Evolutionary conservation across 1,140 invertebrate genomes (phyloP).

Genomic region (Drosophila miranda): DNA sequence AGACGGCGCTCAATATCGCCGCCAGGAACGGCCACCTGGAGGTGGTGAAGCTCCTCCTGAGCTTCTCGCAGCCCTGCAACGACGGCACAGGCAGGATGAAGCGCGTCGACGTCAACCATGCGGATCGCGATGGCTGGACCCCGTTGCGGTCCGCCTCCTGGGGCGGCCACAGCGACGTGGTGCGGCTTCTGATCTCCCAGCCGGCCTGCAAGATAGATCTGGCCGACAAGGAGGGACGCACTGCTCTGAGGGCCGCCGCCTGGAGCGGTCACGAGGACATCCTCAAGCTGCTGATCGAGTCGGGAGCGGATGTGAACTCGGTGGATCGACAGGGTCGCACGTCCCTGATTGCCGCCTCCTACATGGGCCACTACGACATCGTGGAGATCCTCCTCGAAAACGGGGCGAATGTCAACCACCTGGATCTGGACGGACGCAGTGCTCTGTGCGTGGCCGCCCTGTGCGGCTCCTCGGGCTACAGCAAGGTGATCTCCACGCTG

Average conservation of each 20-base stretch:
- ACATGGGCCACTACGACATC: conserved; percentile 96
- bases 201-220: conserved; percentile 90
- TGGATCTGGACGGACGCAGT: conserved; percentile 95
- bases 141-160: conserved; percentile 93
- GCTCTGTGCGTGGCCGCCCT: conserved; percentile 95
- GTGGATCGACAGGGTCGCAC: conserved; percentile 94
- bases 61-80: conserved; percentile 72
- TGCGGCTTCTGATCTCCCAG: conserved; percentile 90
- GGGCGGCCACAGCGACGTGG: conserved; percentile 96
- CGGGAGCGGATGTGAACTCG: conserved; percentile 90
- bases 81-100: conserved; percentile 83
- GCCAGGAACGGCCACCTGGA: conserved; percentile 91
- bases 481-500: conserved; percentile 88
- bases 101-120: conserved; percentile 90
- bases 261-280: conserved; percentile 93
- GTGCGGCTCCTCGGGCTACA: conserved; percentile 93
- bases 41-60: conserved; percentile 86
- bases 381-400: conserved; percentile 92
- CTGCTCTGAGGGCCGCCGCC: conserved; percentile 90
- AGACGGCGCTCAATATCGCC: conserved; percentile 92
- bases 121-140: conserved; percentile 95
- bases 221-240: conserved; percentile 88
- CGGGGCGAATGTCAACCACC: conserved; percentile 93
- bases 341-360: conserved; percentile 93
- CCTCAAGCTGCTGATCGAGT: conserved; percentile 87